Evolutionary conservation across 1,140 invertebrate genomes (phyloP).

Genomic region (Lordiphosa mommai): DNA sequence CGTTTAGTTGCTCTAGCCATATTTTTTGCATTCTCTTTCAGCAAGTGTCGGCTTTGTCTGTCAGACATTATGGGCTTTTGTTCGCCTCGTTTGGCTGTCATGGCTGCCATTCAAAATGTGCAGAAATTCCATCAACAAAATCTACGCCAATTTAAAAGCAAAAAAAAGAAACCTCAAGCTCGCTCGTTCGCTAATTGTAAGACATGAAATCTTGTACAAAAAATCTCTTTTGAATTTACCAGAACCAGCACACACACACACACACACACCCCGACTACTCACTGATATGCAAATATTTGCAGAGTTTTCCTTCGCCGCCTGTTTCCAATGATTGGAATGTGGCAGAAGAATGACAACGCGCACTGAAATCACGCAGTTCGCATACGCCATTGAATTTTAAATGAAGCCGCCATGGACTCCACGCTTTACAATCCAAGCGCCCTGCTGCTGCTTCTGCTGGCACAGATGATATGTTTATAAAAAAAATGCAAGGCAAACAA

Average conservation of each 20-base stretch:
- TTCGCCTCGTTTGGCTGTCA: not conserved
- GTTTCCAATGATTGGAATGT: slow-evolving; percentile 58
- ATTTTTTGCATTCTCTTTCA: slow-evolving; percentile 2
- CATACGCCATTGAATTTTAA: slow-evolving; percentile 71
- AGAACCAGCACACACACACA: not conserved
- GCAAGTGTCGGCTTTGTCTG: slow-evolving; percentile 10
- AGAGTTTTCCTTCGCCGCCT: slow-evolving; percentile 19
- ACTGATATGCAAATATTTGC: slow-evolving; percentile 63
- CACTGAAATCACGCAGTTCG: slow-evolving; percentile 62
- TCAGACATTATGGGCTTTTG: slow-evolving; percentile 4
- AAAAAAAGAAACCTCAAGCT: not conserved
- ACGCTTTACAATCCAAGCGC: not conserved
- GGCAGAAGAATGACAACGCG: slow-evolving; percentile 36
- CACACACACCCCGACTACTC: not conserved
- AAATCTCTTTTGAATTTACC: slow-evolving; percentile 34
- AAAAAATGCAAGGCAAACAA: slow-evolving; percentile 41
- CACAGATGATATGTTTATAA: slow-evolving; percentile 58
- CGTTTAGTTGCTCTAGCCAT: not conserved
- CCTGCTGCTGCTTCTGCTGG: not conserved
- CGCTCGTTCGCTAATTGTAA: slow-evolving; percentile 35
- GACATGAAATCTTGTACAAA: slow-evolving; percentile 20
- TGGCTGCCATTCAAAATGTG: not conserved
- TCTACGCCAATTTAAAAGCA: slow-evolving; percentile 1
- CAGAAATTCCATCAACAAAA: not conserved
- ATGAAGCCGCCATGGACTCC: slow-evolving; percentile 42